Conservation (phyloP, 1,140 invertebrate genomes). For the Pogonomyrmex barbatus region DNA sequence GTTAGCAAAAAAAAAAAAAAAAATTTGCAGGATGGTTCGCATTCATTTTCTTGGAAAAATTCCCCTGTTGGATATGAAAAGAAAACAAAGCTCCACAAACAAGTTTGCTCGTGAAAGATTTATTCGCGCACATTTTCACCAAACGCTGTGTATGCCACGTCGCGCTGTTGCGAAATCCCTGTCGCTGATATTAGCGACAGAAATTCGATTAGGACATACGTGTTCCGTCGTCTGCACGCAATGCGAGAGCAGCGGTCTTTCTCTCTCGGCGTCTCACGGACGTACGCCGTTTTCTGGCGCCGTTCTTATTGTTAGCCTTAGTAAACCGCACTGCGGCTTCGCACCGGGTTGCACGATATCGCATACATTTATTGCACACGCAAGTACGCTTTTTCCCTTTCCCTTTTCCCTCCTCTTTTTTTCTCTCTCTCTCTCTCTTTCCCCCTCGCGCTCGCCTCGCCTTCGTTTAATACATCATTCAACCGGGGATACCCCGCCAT, state of each 20-base stretch:
- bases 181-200: conserved; percentile 37
- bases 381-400: conserved; percentile 11
- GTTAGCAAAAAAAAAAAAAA: neutral
- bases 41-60: neutral
- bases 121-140: conserved; percentile 38
- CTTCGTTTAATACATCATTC: conserved; percentile 38
- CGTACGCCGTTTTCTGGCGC: conserved; percentile 47
- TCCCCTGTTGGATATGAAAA: neutral
- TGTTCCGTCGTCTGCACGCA: conserved; percentile 40
- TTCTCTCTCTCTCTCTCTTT: too few relatives aligned
- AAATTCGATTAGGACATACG: neutral
- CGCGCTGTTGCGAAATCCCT: conserved; percentile 9
- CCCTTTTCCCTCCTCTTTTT: neutral
- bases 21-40: too few relatives aligned
- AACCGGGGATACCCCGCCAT: neutral
- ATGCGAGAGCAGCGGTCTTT: conserved; percentile 7
- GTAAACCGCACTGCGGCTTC: conserved; percentile 59
- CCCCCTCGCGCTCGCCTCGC: neutral
- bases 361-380: conserved; percentile 43
- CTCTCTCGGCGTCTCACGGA: neutral
- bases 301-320: conserved; percentile 35
- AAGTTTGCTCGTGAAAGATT: conserved; percentile 13
- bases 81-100: conserved; percentile 23
- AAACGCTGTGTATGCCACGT: conserved; percentile 25
- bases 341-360: conserved; percentile 53